Evolutionary conservation across 2,888 invertebrate genomes (phyloP), one percentile per base, ranked within the genome.

Genomic region (Norana najaformis): DNA sequence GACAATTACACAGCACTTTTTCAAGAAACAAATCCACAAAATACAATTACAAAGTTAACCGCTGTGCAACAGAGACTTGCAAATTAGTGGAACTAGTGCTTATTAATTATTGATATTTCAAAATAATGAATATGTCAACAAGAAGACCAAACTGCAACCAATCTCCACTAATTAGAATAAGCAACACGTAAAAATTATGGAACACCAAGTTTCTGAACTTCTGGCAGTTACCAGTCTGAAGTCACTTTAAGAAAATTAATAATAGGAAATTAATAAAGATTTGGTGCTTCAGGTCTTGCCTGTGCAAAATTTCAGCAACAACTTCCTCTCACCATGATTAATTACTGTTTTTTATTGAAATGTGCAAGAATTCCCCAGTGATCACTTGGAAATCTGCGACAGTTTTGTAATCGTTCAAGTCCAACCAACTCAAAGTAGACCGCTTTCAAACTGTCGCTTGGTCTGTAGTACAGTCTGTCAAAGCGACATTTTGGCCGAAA

Each of bases 351-450:
- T 85, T 91, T 93, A 92, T 92, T 92, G 90, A 94, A 94, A 91
- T 95, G 94, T 13, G 94, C 92, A 88, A 95, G 92, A 35, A 96
- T 93, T 1, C 96, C 96, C 96, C 96, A 96, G 92, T 96, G 96
- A 93, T 96, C 96, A 92, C 96, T 96, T 8, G 96, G 96, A 93
- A 96, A 96, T 89, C 95, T 93, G 91, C 95, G 95, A 89, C 95
- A 95, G 11, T 94, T 94, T 30, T 94, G 90, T 16, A 96, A 93
- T 91, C 95, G 95, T 92, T 96, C 95, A 5, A 96, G 92, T 30
- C 96, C 96, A 89, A 95, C 94, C 35, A 96, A 94, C 90, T 96
- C 96, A 93, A 96, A 96, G 93, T 95, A 95, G 82, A 94, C 94
- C 0, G 96, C 95, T 88, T 93, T 93, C 30, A 95, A 91, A 91